These are phyloP conservation scores for Balanococcus diminutus DNA, from an alignment of 2,888 invertebrate species.

Conservation along the genomic window DNA sequence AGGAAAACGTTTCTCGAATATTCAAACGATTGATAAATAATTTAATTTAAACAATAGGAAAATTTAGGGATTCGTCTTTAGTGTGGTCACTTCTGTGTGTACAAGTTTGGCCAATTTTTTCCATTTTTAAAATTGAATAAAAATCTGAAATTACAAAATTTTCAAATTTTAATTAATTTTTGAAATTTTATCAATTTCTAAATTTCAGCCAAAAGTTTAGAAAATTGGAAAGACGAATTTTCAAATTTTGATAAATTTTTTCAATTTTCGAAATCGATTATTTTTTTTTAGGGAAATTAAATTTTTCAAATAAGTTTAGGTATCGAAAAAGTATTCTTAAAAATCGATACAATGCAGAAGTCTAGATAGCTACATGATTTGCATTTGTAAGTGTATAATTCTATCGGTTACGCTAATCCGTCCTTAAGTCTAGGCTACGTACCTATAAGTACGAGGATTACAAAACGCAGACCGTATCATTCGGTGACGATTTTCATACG, in stretches of 20 bases:
- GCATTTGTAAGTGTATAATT: slow-evolving; percentile 5
- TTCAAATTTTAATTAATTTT: too few species aligned
- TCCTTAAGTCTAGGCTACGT: neutral
- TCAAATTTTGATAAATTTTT: too few species aligned
- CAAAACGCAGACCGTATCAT: slow-evolving; percentile 38
- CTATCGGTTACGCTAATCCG: neutral
- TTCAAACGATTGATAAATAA: neutral
- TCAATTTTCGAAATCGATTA: too few species aligned
- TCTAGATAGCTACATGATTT: neutral
- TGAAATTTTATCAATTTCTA: too few species aligned
- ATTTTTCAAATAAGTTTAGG: too few species aligned
- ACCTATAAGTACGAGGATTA: slow-evolving; percentile 20
- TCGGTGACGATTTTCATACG: slow-evolving; percentile 37
- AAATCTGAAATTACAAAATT: too few species aligned
- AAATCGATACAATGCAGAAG: slow-evolving; percentile 5
- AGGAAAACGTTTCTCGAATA: neutral
- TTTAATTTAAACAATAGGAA: neutral
- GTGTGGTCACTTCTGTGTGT: too few species aligned
- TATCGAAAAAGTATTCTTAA: neutral
- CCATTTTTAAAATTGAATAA: too few species aligned
- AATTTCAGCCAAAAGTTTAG: too few species aligned
- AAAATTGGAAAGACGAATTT: too few species aligned
- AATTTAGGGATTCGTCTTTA: neutral
- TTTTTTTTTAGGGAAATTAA: too few species aligned
- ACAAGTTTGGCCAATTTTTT: too few species aligned